phyloP scores from a whole-genome alignment of 2,797 vertebrate species.

The Nothura maculosa region DNA sequence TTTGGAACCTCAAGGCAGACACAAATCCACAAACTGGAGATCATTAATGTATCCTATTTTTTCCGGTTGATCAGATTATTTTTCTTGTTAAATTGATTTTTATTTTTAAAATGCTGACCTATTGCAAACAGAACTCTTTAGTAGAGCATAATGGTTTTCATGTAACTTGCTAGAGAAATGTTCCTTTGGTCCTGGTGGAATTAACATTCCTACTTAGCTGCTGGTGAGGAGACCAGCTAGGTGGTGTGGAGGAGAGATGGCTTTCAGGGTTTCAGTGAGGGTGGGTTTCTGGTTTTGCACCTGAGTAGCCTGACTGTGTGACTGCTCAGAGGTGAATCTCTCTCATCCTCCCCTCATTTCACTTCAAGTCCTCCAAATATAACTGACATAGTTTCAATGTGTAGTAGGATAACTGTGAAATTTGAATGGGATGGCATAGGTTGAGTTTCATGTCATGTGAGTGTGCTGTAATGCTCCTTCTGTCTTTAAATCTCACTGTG shows the following conservation, averaged over 20 bases:
- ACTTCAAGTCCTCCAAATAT: neutral
- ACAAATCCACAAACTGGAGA: slow-evolving; percentile 21
- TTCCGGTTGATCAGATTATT: slow-evolving; percentile 13
- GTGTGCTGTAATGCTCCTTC: neutral
- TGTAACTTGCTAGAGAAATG: neutral
- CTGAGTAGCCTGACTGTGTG: neutral
- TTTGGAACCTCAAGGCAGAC: slow-evolving; percentile 16
- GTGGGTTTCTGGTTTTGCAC: neutral
- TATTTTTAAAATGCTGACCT: slow-evolving; percentile 19
- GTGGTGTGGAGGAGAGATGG: neutral
- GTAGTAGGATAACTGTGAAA: neutral
- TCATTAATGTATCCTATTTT: neutral
- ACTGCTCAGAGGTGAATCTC: neutral
- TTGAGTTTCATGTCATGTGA: neutral
- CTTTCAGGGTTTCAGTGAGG: neutral
- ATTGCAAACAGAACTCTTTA: neutral
- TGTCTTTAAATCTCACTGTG: neutral
- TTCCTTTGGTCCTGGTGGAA: slow-evolving; percentile 47
- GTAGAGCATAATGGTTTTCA: neutral
- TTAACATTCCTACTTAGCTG: neutral
- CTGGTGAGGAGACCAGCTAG: neutral
- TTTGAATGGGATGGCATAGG: neutral
- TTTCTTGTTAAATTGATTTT: neutral
- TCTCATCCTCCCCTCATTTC: neutral
- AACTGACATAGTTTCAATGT: neutral